Percentiles rank a stretch among this genome's conserved stretches.
These are phyloP conservation scores for Leptopilina drosophilae DNA, from an alignment of 2,888 invertebrate genomes.

Conservation along the genomic window DNA sequence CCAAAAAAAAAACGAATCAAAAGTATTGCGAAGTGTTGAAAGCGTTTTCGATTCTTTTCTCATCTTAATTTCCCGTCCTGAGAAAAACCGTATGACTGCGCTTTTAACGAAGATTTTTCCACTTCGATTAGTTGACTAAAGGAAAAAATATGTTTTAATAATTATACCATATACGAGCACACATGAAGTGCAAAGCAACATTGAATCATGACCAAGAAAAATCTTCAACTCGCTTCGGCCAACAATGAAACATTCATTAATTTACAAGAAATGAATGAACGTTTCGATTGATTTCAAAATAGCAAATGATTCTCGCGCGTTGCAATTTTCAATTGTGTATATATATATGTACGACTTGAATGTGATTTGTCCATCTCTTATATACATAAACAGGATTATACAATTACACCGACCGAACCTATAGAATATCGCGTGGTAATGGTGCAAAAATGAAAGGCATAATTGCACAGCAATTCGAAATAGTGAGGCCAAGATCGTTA, in stretches of 20 bases:
- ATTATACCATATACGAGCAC: too few species aligned
- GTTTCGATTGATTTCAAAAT: not conserved
- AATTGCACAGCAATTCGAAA: constrained; percentile 22
- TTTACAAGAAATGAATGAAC: not conserved
- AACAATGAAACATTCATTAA: not conserved
- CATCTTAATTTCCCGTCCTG: too few species aligned
- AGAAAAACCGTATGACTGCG: too few species aligned
- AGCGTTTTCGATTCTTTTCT: too few species aligned
- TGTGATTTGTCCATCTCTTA: constrained; percentile 21
- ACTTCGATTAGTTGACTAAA: too few species aligned
- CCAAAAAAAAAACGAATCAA: too few species aligned
- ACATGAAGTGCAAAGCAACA: too few species aligned
- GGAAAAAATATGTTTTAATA: too few species aligned
- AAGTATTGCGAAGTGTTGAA: too few species aligned
- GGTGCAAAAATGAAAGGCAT: constrained; percentile 34
- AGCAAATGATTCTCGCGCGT: not conserved
- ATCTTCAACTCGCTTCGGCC: too few species aligned
- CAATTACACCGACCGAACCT: constrained; percentile 4
- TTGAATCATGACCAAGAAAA: too few species aligned
- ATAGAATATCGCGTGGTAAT: constrained; percentile 31
- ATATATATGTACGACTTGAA: not conserved
- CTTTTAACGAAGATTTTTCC: too few species aligned
- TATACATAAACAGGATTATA: not conserved
- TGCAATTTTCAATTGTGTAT: not conserved
- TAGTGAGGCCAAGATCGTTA: constrained; percentile 27